Evolutionary conservation across 2,113 vertebrate genomes (phyloP), one percentile per base, ranked within the genome.

Genomic region (Cochlearius cochlearius): DNA sequence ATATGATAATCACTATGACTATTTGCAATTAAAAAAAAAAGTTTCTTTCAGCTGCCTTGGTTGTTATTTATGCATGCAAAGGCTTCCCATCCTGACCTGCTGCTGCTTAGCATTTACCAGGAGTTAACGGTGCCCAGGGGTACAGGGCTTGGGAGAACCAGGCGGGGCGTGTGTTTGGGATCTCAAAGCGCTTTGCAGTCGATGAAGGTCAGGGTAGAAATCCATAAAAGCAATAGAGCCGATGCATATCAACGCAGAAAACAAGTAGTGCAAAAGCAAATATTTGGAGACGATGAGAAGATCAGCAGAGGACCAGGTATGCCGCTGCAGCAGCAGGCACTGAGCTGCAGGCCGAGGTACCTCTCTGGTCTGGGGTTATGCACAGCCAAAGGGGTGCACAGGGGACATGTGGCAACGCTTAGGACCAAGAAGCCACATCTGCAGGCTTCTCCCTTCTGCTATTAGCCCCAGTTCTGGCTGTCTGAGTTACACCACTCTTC

Each of bases 341-440:
- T 0, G 5, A 60, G 59, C 32, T 50, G 41, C 43, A 52, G 55
- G 55, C 16, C 25, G 3, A 6, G 29, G 9, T 4, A 13, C 10
- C 13, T 36, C 41, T 5, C 39, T 29, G 36, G 10, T 11, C 7
- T 0, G 45, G 20, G 34, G 15, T 12, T 21, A 3, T 1, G 1
- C 29, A 43, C 19, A 38, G 32, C 17, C 39, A 30, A 6, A 45
- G n/a, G 45, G 17, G 11, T 30, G 15, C 3, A 0, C 10, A 39
- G 20, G 14, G 34, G 39, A 13, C 3, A 9, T 63, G 38, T 13
- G 71, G 13, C 39, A 47, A 11, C 2, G 8, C 27, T 55, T 4
- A 10, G 43, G 43, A 67, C 11, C 64, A 34, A 58, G 81, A 14
- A 92, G 47, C n/a, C 49, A 27, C 39, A 9, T 1, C 23, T 64